These are phyloP conservation scores for Sebastes wilsoni DNA, from an alignment of 2,797 vertebrate genomes.

Conservation along the genomic window DNA sequence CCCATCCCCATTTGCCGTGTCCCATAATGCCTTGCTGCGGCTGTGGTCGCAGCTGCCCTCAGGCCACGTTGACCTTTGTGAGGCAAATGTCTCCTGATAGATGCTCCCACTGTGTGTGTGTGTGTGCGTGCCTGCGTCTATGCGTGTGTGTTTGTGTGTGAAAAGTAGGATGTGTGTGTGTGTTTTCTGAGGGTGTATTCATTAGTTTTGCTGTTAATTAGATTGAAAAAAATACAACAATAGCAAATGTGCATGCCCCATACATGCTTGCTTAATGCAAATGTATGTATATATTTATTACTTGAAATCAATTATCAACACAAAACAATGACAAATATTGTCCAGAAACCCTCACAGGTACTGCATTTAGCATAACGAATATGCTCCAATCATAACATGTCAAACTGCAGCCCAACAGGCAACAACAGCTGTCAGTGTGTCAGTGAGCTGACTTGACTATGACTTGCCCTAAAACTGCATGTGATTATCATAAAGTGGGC, in stretches of 20 bases:
- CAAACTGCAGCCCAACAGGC: no score
- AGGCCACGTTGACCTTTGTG: conserved; percentile 75
- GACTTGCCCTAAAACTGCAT: no score
- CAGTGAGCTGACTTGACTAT: no score
- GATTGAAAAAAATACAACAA: background rate
- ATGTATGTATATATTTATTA: no score
- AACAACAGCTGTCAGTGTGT: no score
- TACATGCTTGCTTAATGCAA: no score
- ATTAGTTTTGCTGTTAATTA: conserved; percentile 32
- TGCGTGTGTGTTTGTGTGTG: background rate
- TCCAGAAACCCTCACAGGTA: no score
- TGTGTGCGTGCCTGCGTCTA: background rate
- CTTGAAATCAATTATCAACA: no score
- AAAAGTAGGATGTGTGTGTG: background rate
- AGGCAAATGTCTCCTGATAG: conserved; percentile 78
- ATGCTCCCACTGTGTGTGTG: conserved; percentile 35
- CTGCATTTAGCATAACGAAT: no score
- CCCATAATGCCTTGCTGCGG: conserved; percentile 69
- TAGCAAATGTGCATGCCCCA: background rate
- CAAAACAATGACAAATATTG: no score
- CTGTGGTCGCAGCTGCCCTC: conserved; percentile 64
- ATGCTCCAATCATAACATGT: no score
- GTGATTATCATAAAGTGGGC: no score
- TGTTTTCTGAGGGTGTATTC: background rate
- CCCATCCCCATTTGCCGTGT: conserved; percentile 22